Percentiles rank a stretch among this genome's conserved stretches.
Conservation (phyloP, 92 coral and sea anemone species). For the Epizoanthus rinbou region DNA sequence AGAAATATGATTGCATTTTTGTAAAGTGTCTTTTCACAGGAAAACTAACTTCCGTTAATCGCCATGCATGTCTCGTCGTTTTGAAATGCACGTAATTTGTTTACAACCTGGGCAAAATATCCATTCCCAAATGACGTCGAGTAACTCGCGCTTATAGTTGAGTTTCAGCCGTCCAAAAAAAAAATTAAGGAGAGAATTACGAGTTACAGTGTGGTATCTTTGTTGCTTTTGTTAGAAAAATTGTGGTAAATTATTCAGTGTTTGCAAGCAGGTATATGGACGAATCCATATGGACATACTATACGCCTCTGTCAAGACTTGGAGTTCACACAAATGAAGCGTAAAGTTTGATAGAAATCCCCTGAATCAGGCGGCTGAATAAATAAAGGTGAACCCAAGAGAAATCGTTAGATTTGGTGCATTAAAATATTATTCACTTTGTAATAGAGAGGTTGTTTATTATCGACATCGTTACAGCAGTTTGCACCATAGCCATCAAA, state of each 20-base stretch:
- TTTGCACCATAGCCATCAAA: too few species aligned
- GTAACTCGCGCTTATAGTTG: not conserved
- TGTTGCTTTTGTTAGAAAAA: constrained; percentile 43
- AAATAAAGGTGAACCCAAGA: not conserved
- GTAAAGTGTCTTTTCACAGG: not conserved
- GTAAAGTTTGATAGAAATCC: not conserved
- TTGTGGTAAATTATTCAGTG: constrained; percentile 37
- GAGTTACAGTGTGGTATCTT: constrained; percentile 24
- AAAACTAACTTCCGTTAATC: constrained; percentile 9
- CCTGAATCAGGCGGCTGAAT: not conserved
- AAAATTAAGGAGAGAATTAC: not conserved
- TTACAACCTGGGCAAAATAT: constrained; percentile 22
- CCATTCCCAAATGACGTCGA: not conserved
- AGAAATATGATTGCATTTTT: not conserved
- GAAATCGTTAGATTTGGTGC: not conserved
- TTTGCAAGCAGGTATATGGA: constrained; percentile 37
- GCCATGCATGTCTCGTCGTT: not conserved
- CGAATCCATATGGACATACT: not conserved
- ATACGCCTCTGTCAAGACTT: not conserved
- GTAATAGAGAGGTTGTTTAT: too few species aligned
- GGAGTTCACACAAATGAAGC: not conserved
- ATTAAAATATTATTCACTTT: too few species aligned
- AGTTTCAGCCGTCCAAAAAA: not conserved
- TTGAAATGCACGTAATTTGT: not conserved
- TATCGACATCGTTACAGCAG: too few species aligned